A percentile compares a stretch with the other conserved stretches of the same genome.
These are phyloP conservation scores for Cydia fagiglandana DNA, from an alignment of 1,140 invertebrate genomes.

Conservation along the genomic window DNA sequence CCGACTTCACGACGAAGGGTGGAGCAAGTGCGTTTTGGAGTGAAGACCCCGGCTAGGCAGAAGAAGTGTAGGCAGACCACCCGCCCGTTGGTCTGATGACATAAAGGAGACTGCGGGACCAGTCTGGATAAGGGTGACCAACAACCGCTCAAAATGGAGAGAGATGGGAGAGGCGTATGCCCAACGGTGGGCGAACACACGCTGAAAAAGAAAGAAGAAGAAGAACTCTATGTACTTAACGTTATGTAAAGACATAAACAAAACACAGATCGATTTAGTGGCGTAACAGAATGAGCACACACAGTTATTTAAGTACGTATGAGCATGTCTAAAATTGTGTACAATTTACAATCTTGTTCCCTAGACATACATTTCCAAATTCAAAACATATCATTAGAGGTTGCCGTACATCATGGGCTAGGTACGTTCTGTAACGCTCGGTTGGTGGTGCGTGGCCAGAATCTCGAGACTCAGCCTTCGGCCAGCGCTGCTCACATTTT, in stretches of 20 bases:
- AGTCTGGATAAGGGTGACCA: no score
- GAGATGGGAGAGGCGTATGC: no score
- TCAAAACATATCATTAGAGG: conserved; percentile 1
- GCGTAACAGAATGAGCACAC: conserved; percentile 12
- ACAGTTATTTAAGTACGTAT: conserved; percentile 35
- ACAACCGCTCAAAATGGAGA: no score
- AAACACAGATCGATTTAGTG: conserved; percentile 16
- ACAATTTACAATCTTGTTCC: conserved; percentile 9
- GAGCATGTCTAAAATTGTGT: not conserved
- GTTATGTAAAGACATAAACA: conserved; percentile 2
- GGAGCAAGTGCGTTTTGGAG: no score
- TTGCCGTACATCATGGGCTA: conserved; percentile 49
- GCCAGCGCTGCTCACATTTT: not conserved
- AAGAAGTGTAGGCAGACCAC: no score
- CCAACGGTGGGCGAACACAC: no score
- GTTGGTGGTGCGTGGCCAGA: conserved; percentile 55
- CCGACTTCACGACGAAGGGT: no score
- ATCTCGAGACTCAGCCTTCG: conserved; percentile 42
- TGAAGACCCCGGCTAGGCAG: no score
- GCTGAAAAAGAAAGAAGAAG: no score
- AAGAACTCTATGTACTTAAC: not conserved
- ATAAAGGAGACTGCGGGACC: no score
- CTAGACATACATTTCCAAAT: conserved; percentile 11
- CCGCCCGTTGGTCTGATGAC: no score
- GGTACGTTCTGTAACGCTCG: conserved; percentile 67